Evolutionary conservation across 2,797 vertebrate genomes (phyloP).

Genomic region (Arnoldichthys spilopterus): DNA sequence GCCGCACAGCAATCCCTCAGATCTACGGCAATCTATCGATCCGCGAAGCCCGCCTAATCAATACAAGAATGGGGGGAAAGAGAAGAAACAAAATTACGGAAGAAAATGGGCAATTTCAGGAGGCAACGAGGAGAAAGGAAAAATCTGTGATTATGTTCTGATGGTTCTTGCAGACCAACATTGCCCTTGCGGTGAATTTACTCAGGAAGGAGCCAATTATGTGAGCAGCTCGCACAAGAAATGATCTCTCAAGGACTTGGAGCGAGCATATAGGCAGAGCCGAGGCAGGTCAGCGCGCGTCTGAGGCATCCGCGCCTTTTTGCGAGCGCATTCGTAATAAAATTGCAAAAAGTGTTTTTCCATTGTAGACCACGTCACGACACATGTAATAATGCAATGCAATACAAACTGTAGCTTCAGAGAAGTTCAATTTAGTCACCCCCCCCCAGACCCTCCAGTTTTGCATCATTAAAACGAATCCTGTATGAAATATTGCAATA

Average conservation of each 20-base stretch:
- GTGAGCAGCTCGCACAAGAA: conserved; percentile 21
- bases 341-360: neutral
- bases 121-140: conserved; percentile 46
- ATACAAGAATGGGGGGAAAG: conserved; percentile 66
- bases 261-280: neutral
- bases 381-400: conserved; percentile 22
- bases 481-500: conserved; percentile 57
- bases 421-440: conserved; percentile 39
- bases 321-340: neutral
- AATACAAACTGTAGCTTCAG: conserved; percentile 20
- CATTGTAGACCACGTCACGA: neutral
- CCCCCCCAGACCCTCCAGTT: conserved; percentile 29
- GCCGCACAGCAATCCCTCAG: conserved; percentile 52
- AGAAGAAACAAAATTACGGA: conserved; percentile 75
- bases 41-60: conserved; percentile 72
- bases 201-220: conserved; percentile 29
- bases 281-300: neutral
- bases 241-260: conserved; percentile 2
- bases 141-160: conserved; percentile 20
- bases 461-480: conserved; percentile 53
- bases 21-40: conserved; percentile 82
- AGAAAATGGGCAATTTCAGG: conserved; percentile 77
- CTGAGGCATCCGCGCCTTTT: too few relatives aligned
- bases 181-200: conserved; percentile 20
- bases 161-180: conserved; percentile 18